Evolutionary conservation across 2,113 vertebrate genomes (phyloP).

Genomic region (Diglossa brunneiventris): DNA sequence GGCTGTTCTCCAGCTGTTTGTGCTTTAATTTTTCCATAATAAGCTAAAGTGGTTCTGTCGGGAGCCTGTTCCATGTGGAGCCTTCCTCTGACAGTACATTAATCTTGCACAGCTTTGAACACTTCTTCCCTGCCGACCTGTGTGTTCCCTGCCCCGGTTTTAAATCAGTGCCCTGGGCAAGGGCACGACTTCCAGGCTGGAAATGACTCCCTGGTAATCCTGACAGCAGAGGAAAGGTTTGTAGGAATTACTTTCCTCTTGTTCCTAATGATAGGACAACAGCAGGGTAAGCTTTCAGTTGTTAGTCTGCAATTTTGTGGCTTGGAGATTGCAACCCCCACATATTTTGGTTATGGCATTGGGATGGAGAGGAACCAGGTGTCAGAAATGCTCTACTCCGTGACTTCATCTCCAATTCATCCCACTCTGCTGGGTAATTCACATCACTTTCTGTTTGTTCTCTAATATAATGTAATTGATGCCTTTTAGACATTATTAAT

Average conservation of each 20-base stretch:
- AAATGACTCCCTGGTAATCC: not conserved
- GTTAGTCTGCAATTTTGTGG: not conserved
- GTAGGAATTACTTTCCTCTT: not conserved
- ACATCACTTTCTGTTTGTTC: not conserved
- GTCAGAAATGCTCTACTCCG: not conserved
- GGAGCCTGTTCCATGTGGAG: not conserved
- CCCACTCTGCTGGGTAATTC: constrained; percentile 6
- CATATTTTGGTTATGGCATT: accelerated
- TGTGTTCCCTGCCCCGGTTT: not conserved
- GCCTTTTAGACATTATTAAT: constrained; percentile 12
- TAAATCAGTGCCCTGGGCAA: not conserved
- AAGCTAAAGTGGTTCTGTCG: not conserved
- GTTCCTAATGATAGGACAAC: not conserved
- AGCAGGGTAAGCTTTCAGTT: not conserved
- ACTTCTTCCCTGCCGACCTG: not conserved
- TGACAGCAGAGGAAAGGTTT: not conserved
- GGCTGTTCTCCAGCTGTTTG: not conserved
- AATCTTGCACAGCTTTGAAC: not conserved
- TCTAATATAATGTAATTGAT: not conserved
- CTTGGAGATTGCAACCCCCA: not conserved
- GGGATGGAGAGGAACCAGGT: not conserved
- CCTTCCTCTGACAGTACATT: accelerated
- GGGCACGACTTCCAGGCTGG: not conserved
- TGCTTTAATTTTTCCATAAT: not conserved
- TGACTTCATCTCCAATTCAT: not conserved